Evolutionary conservation across 2,113 vertebrate species (phyloP).

Genomic region (Daphoenositta chrysoptera): DNA sequence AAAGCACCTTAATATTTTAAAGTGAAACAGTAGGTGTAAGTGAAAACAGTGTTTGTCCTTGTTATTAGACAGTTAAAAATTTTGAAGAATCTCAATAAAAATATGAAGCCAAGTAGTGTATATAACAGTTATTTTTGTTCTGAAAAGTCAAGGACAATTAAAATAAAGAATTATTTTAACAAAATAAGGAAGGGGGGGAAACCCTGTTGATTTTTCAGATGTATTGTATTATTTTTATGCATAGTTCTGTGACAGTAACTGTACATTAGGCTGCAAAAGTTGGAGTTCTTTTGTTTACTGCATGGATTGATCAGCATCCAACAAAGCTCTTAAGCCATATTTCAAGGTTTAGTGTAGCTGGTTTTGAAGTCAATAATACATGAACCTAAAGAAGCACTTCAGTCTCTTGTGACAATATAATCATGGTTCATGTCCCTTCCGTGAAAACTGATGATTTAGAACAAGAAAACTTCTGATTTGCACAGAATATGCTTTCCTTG

Average conservation of each 20-base stretch:
- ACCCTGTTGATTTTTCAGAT: background rate
- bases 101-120: background rate
- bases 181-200: background rate
- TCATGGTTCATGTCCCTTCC: background rate
- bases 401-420: background rate
- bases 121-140: background rate
- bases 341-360: background rate
- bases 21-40: background rate
- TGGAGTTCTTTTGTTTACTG: background rate
- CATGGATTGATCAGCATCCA: background rate
- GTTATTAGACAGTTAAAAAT: background rate
- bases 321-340: background rate
- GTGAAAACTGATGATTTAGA: background rate
- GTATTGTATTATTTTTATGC: background rate
- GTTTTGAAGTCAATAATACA: background rate
- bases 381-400: background rate
- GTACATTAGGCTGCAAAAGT: background rate
- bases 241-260: background rate
- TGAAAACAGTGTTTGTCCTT: background rate
- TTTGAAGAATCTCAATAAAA: background rate
- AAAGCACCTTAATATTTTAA: background rate
- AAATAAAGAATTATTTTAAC: background rate
- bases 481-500: background rate
- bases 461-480: background rate
- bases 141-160: background rate